phyloP scores from a whole-genome alignment of 2,113 vertebrate species.

The Orthonyx spaldingii region DNA sequence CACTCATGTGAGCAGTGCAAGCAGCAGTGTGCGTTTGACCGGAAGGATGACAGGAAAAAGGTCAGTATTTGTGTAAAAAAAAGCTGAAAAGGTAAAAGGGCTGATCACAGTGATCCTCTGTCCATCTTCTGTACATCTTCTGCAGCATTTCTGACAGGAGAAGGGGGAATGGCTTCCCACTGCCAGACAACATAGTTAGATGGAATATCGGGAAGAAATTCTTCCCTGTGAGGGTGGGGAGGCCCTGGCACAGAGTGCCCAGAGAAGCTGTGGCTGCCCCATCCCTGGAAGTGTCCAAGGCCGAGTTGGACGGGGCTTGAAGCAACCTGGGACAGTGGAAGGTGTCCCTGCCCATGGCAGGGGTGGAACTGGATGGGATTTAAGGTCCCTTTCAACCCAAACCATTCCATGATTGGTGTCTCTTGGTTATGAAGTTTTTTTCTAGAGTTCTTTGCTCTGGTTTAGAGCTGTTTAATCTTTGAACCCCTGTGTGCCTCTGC shows the following conservation, averaged over 20 bases:
- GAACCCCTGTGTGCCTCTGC: not conserved
- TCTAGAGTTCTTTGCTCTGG: not conserved
- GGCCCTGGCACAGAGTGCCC: not conserved
- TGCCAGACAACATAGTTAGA: not conserved
- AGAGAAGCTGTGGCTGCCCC: not conserved
- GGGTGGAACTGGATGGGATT: not conserved
- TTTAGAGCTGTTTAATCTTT: not conserved
- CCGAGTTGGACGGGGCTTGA: not conserved
- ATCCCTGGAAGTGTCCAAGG: not conserved
- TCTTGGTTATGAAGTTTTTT: not conserved
- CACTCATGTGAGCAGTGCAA: conserved; percentile 80
- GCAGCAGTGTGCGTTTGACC: conserved; percentile 78
- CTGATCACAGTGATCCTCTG: not conserved
- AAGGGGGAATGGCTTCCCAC: not conserved
- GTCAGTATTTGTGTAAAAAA: conserved; percentile 38
- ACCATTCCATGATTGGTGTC: not conserved
- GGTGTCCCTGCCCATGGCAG: not conserved
- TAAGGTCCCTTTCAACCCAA: not conserved
- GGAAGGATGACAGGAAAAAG: conserved; percentile 80
- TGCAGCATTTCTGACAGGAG: not conserved
- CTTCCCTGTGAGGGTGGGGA: fast-evolving
- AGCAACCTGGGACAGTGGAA: not conserved
- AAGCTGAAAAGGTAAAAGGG: not conserved
- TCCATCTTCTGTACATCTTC: not conserved
- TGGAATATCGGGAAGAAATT: not conserved